Conservation (phyloP, 2,797 vertebrate genomes). For the Sebastes vulpes region DNA sequence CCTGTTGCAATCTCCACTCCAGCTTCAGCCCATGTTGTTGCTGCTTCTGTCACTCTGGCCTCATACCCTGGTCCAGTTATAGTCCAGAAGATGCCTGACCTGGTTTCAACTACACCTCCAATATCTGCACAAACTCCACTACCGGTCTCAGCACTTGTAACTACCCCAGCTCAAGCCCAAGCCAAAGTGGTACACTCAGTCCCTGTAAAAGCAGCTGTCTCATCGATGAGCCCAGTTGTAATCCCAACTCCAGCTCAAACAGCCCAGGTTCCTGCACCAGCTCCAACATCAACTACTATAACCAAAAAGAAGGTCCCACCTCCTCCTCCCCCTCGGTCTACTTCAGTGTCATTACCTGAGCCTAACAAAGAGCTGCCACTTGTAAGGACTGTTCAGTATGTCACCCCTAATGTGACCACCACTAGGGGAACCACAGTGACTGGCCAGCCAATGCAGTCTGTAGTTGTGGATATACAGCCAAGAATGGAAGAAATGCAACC, state of each 20-base stretch:
- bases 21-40: conserved; percentile 21
- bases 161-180: conserved; percentile 49
- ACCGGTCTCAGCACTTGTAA: conserved; percentile 57
- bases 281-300: conserved; percentile 68
- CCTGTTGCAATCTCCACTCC: conserved; percentile 24
- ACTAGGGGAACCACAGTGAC: conserved; percentile 36
- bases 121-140: conserved; percentile 54
- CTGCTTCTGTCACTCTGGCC: conserved; percentile 29
- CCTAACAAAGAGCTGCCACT: conserved; percentile 41
- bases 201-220: conserved; percentile 53
- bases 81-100: conserved; percentile 81
- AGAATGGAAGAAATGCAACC: conserved; percentile 66
- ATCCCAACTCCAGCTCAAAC: conserved; percentile 37
- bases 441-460: conserved; percentile 74
- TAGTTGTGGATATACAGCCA: conserved; percentile 81
- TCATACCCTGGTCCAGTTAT: conserved; percentile 60
- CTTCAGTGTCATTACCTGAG: conserved; percentile 75
- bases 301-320: conserved; percentile 82
- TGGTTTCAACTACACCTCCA: conserved; percentile 78
- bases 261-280: conserved; percentile 33
- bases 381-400: conserved; percentile 59
- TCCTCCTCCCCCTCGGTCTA: conserved; percentile 77
- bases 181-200: conserved; percentile 65
- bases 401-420: conserved; percentile 51
- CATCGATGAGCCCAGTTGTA: conserved; percentile 44